Conservation (phyloP, 2,797 vertebrate genomes). For the Neosilurus mollespiculum region DNA sequence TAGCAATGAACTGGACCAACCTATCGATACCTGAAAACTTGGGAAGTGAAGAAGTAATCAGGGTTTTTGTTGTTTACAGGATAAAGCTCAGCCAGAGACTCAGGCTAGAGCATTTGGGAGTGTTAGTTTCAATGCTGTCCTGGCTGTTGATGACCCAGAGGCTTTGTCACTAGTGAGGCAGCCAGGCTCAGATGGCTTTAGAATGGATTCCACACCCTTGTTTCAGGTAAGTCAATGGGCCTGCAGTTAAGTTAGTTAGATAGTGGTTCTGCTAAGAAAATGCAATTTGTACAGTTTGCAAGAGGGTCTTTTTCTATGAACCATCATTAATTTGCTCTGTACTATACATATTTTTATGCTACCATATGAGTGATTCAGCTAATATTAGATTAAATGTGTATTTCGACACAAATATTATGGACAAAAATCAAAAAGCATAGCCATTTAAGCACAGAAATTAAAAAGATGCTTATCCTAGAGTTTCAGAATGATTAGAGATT, state of each 20-base stretch:
- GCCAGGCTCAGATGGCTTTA: conserved; percentile 92
- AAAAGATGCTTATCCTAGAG: neutral
- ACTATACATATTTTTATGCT: neutral
- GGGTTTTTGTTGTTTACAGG: conserved; percentile 64
- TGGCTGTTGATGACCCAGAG: conserved; percentile 84
- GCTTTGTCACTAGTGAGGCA: conserved; percentile 83
- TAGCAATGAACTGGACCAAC: neutral
- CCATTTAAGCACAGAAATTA: neutral
- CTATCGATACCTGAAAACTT: neutral
- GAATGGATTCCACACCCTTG: conserved; percentile 85
- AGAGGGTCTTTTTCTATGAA: neutral
- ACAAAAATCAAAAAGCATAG: neutral
- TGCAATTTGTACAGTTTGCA: neutral
- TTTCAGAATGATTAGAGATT: too few relatives aligned
- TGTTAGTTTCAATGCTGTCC: conserved; percentile 79
- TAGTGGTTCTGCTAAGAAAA: neutral
- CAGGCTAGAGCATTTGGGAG: conserved; percentile 83
- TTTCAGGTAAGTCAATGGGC: conserved; percentile 79
- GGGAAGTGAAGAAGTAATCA: too few relatives aligned
- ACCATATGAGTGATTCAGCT: neutral
- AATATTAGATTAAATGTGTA: neutral
- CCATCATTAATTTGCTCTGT: neutral
- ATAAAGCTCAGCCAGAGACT: conserved; percentile 93
- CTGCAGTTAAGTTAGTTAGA: neutral
- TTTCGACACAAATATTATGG: neutral